Percentiles rank a stretch among this genome's conserved stretches.
phyloP scores from a whole-genome alignment of 2,113 vertebrate species.

The Chlamydotis undulata region DNA sequence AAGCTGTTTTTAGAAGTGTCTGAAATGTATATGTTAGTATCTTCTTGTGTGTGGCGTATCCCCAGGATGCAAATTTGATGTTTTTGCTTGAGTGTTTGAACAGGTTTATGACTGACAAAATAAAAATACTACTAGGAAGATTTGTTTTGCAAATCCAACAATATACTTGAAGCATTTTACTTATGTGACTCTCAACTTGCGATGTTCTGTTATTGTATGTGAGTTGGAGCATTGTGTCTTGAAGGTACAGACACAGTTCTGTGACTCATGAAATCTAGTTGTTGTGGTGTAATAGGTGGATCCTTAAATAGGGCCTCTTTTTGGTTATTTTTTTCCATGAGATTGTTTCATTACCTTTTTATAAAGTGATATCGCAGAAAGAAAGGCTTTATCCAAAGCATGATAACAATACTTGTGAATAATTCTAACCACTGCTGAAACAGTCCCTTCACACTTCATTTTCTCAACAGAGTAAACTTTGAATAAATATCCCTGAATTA shows the following conservation, averaged over 20 bases:
- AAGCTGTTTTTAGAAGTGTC: background rate
- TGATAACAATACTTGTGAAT: background rate
- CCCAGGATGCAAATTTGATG: background rate
- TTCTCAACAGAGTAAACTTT: background rate
- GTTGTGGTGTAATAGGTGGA: background rate
- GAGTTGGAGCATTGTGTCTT: background rate
- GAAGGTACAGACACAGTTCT: background rate
- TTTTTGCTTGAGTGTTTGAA: background rate
- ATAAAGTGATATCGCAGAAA: background rate
- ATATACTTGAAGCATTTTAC: background rate
- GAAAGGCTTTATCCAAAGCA: background rate
- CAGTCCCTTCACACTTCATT: background rate
- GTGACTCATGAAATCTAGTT: background rate
- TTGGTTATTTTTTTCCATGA: background rate
- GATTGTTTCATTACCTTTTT: background rate
- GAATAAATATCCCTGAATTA: slow-evolving; percentile 12
- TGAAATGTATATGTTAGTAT: background rate
- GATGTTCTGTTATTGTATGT: background rate
- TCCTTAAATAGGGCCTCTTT: background rate
- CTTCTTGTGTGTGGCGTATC: background rate
- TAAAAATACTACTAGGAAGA: background rate
- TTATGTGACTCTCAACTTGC: background rate
- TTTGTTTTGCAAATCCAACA: background rate
- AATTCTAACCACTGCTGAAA: background rate
- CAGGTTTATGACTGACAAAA: background rate